Evolutionary conservation across 2,113 vertebrate species (phyloP), one percentile per base, ranked within the genome.

Genomic region (Epinephelus moara): DNA sequence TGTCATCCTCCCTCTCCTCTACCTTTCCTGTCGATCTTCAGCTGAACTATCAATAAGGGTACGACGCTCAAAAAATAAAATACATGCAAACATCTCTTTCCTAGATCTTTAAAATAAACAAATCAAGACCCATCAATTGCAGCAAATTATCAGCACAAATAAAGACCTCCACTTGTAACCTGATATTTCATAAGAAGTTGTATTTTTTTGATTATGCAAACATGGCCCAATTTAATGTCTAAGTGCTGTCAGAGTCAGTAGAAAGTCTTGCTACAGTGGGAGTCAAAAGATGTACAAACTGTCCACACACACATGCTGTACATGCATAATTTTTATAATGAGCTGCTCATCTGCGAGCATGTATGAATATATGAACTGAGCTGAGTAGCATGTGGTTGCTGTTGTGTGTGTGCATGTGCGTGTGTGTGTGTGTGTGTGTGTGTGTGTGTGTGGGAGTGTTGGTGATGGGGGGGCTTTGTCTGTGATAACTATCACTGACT

Each of bases 401-500:
- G 60, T 81, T 80, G 76, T 75, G 75, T 84, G 69, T 81, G 63
- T 62, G 79, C 71, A 77, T 62, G 78, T 75, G 64, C 62, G 27
- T 63, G 69, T 78, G 74, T 61, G 81, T 56, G 60, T 75, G 71
- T 75, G 75, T 84, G 69, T 81, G 63, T 62, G 79, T 75, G 84
- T 62, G 78, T 75, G 64, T 63, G 69, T 78, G 74, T 61, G 81
- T 56, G 60, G 4, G 76, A 14, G 71, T 37, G 63, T 30, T 71
- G 63, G 63, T 5, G 52, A 52, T 55, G 75, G 73, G 70, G 75
- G 77, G 79, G 80, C 49, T 85, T 66, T 91, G 85, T 89, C 74
- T 88, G 78, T 78, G 94, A 94, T 93, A 90, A 92, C 89, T 84
- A 94, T 93, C 91, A 66, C 61, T 89, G 88, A 88, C 91, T 90